Evolutionary conservation across 1,140 invertebrate genomes (phyloP).

Genomic region (Drosophila malerkotliana): DNA sequence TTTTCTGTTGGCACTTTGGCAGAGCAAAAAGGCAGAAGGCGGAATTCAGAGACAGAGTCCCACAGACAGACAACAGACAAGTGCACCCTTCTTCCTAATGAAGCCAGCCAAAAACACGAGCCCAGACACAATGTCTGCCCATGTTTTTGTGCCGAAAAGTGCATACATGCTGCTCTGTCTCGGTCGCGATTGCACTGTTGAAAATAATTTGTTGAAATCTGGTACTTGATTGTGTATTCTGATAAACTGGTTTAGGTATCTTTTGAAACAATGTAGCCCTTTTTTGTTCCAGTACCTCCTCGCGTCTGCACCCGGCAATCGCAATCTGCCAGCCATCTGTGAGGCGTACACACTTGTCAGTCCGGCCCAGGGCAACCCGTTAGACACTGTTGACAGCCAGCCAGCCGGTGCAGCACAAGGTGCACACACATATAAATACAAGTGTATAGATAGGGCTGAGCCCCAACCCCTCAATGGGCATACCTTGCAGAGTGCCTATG

Average conservation of each 20-base stretch:
- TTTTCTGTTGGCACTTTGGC: slow-evolving; percentile 51
- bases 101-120: slow-evolving; percentile 67
- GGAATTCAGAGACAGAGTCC: background rate
- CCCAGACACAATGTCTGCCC: slow-evolving; percentile 65
- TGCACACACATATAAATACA: slow-evolving; percentile 33
- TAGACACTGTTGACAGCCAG: slow-evolving; percentile 75
- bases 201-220: background rate
- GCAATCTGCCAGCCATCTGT: slow-evolving; percentile 70
- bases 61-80: slow-evolving; percentile 68
- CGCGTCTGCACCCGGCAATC: slow-evolving; percentile 9
- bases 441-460: background rate
- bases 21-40: slow-evolving; percentile 35
- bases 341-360: slow-evolving; percentile 79
- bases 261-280: background rate
- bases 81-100: slow-evolving; percentile 67
- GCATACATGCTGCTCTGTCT: slow-evolving; percentile 36
- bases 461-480: slow-evolving; percentile 27
- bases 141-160: slow-evolving; percentile 64
- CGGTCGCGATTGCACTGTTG: slow-evolving; percentile 19
- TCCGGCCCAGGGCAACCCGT: slow-evolving; percentile 54
- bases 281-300: slow-evolving; percentile 11
- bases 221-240: no score
- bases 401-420: slow-evolving; percentile 36
- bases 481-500: slow-evolving; percentile 20
- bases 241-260: background rate